Conservation (phyloP, 2,113 vertebrate species). For the Ahaetulla prasina region DNA sequence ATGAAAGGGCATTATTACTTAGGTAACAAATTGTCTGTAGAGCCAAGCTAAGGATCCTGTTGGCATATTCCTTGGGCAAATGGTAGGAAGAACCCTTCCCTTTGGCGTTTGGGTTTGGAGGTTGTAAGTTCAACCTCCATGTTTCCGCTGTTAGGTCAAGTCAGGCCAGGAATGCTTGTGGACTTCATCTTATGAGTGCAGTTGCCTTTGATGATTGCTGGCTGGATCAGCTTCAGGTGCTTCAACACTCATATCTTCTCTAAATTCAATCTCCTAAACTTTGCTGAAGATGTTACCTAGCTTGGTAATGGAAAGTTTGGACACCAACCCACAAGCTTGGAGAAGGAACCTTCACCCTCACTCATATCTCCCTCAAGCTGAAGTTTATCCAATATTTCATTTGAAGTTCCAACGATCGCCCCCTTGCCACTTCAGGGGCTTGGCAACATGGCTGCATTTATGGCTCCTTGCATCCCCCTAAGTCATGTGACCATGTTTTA, state of each 20-base stretch:
- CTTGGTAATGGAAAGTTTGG: no score
- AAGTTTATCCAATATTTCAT: neutral
- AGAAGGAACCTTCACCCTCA: no score
- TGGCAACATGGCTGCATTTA: neutral
- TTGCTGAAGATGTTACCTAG: no score
- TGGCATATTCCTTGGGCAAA: neutral
- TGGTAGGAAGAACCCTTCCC: neutral
- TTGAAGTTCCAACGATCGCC: no score
- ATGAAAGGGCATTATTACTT: neutral
- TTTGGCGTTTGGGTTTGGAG: neutral
- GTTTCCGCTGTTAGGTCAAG: neutral
- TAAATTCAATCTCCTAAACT: no score
- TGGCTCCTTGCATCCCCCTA: neutral
- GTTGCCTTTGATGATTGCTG: neutral
- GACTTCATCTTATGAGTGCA: neutral
- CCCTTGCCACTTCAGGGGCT: no score
- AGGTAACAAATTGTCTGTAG: neutral
- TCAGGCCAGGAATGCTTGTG: neutral
- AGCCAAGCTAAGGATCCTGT: neutral
- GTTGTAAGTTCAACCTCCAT: neutral
- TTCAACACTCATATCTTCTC: neutral
- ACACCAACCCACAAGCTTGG: no score
- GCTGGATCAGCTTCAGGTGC: neutral
- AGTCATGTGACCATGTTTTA: neutral
- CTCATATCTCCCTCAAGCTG: neutral